Base-by-base conservation (phyloP, 2,797 vertebrate genomes). In the Spinibarbus caldwelli region DNA sequence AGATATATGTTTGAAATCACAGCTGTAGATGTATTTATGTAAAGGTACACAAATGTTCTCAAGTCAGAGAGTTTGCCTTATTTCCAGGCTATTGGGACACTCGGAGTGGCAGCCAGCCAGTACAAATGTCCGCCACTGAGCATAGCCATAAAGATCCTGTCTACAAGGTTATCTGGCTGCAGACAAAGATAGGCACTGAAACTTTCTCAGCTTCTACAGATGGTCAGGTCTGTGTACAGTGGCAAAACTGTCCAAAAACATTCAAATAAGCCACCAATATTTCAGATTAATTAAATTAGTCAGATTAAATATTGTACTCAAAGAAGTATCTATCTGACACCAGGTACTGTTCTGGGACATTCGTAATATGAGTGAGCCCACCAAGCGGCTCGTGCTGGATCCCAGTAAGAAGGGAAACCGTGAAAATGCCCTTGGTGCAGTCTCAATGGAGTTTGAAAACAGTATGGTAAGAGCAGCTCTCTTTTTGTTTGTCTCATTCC, bases 311-410 rank as follows among this genome's bases (percentile, higher is more conserved):
- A 5, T 21, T 38, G 11, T 38, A 15, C 12, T 76, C 21, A 77
- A 57, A 76, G 72, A 54, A 57, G 3, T 10, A 62, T 64, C 36
- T 45, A 26, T 64, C 10, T 78, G 36, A 78, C n/a, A 21, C 80
- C 86, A 99, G 97, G 95, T 99, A 38, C 95, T 99, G 87, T 99
- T 97, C 97, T 99, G 98, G 98, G 97, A 99, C 78, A 94, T 97
- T 79, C 96, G 98, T 10, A 97, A 96, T 87, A 78, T 99, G n/a
- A 96, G 90, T 0, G 95, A 98, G 88, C 98, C 98, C 75, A 97
- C 95, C 0, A 97, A 98, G 70, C 91, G 82, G 0, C 89, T 99
- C 86, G 45, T 97, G 78, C 88, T 99, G 93, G 97, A 99, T 89
- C 94, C 93, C 76, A 92, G 89, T 73, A 94, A 91, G 41, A 95